Conservation (phyloP, 2,113 vertebrate species). For the Polyodon spathula region DNA sequence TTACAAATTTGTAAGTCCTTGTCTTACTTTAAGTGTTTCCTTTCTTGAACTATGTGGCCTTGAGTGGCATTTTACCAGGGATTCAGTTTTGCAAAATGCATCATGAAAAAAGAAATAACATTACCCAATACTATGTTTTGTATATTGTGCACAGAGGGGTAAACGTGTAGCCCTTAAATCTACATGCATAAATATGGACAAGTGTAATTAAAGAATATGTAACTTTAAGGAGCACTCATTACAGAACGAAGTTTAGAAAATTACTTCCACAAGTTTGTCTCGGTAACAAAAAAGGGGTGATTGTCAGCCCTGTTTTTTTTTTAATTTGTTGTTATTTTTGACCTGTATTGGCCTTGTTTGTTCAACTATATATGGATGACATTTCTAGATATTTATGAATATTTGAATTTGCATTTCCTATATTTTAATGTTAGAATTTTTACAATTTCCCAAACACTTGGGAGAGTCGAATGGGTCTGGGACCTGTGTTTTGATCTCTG, state of each 20-base stretch:
- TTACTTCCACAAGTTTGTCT: constrained; percentile 40
- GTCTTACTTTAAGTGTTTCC: too few relatives aligned
- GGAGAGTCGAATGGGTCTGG: constrained; percentile 32
- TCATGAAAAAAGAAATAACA: too few relatives aligned
- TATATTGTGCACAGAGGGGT: too few relatives aligned
- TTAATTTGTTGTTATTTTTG: constrained; percentile 39
- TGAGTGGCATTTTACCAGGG: too few relatives aligned
- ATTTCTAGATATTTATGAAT: constrained; percentile 71
- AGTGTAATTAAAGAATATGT: constrained; percentile 14
- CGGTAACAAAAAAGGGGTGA: constrained; percentile 38
- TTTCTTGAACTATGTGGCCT: too few relatives aligned
- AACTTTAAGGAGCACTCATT: constrained; percentile 21
- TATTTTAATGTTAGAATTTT: constrained; percentile 71
- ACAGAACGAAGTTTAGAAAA: constrained; percentile 44
- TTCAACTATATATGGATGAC: constrained; percentile 57
- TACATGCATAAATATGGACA: constrained; percentile 9
- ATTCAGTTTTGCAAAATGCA: too few relatives aligned
- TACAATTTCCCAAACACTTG: constrained; percentile 55
- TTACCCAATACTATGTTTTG: too few relatives aligned
- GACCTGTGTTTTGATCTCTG: not conserved
- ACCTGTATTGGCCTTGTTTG: constrained; percentile 34
- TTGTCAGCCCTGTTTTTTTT: constrained; percentile 28
- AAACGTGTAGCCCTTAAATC: too few relatives aligned
- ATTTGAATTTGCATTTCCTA: constrained; percentile 70
- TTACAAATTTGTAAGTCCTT: too few relatives aligned